Evolutionary conservation across 2,888 invertebrate species (phyloP), one percentile per base, ranked within the genome.

Genomic region (Leptinotarsa tumamoca): DNA sequence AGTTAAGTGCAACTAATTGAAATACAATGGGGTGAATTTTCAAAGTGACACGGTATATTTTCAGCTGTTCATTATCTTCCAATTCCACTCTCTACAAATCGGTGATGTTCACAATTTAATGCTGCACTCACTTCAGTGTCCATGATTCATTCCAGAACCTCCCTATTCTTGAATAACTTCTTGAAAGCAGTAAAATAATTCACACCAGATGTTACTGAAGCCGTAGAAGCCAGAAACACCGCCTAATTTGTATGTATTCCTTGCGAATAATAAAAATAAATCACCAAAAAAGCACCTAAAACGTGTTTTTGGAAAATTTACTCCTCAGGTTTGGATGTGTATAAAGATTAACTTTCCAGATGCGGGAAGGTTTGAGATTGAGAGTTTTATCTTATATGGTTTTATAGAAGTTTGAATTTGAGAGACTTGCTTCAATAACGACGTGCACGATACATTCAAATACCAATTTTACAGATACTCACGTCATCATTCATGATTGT

Each of bases 181-280:
- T 18, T 56, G 56, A 56, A 52, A 54, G 50, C 17, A n/a, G 54
- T 54, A 27, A 54, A 49, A 51, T 54, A 68, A 52, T 68, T 52
- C 10, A 33, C 15, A 21, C 50, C 68, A 68, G 68, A 68, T 68
- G 68, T 68, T 51, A 68, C 68, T 27, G 27, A 10, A 52, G 54
- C 27, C 43, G 18, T 23, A 54, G 54, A 33, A 54, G 51, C 51
- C 68, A 68, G 51, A 51, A 68, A 68, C 68, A 54, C 68, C 52
- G 33, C 52, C 68, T 27, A 54, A 52, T 68, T 68, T 54, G 68
- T 68, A 68, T 68, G 68, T 52, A 68, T 68, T 68, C 17, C 54
- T 54, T 68, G 52, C 33, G 68, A 68, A 52, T 68, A 27, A 68
- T 68, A 68, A 68, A 68, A 68, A 68, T 68, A 68, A 68, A 68